Evolutionary conservation across 2,113 vertebrate species (phyloP), one percentile per base, ranked within the genome.

Genomic region (Grus americana): DNA sequence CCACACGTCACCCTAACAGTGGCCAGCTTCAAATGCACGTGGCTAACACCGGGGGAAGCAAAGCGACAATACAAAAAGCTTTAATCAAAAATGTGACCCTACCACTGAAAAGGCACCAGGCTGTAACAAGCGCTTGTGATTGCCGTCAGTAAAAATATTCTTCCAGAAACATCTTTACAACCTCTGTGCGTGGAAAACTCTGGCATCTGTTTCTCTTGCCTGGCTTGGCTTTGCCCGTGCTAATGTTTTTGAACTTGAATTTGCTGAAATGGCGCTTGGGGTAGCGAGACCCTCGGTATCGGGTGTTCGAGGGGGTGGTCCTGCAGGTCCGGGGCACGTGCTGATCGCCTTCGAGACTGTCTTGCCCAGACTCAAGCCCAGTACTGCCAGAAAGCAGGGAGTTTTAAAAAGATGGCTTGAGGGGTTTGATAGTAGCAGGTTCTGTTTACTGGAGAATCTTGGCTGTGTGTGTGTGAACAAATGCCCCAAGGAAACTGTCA

Each of bases 401-500:
- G 40, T 14, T 32, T 32, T 47, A 10, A 38, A 54, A 12, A 16
- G 38, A 10, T 16, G 38, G 10, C 22, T 15, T n/a, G 67, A 18
- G 61, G 66, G 30, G 18, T 7, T 62, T 27, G 19, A 10, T 16
- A 15, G 16, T 21, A 17, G 36, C 15, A 29, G 36, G 32, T 22
- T 54, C 18, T 2, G 1, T 13, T 62, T 20, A 5, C 10, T 36
- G 72, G 46, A 52, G 61, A 50, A 6, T 34, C 12, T 6, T 74
- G 3, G 38, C 9, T 12, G 9, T 15, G 7, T 3, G 6, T 6
- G 11, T 6, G 6, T 3, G 23, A 29, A 30, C 29, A 26, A 6
- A 9, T 2, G 11, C 4, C 8, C 13, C 4, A 0, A 5, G 5
- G 17, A 16, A 2, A 5, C 12, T 27, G 32, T 61, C 7, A 5